Conservation (phyloP, 2,113 vertebrate species). For the Chaenocephalus aceratus region DNA sequence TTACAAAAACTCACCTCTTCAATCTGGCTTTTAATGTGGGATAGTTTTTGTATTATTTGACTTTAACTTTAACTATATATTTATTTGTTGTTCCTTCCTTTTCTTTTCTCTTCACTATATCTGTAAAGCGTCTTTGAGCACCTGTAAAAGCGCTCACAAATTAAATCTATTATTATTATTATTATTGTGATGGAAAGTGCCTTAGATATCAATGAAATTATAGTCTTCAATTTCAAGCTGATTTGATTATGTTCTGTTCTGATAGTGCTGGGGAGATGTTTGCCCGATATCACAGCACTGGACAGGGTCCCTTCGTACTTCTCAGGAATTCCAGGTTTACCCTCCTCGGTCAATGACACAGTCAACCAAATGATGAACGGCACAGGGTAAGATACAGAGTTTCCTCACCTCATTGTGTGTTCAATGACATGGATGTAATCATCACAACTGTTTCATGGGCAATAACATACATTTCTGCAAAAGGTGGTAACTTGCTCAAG, state of each 20-base stretch:
- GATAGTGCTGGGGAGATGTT: slow-evolving; percentile 87
- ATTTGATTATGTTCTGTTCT: background rate
- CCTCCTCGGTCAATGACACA: slow-evolving; percentile 52
- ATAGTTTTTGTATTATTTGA: too few relatives aligned
- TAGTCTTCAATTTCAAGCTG: background rate
- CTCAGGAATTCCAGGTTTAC: slow-evolving; percentile 32
- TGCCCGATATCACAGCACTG: slow-evolving; percentile 76
- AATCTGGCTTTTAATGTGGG: too few relatives aligned
- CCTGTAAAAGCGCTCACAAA: too few relatives aligned
- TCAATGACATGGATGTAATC: background rate
- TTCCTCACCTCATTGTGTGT: background rate
- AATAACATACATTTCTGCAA: too few relatives aligned
- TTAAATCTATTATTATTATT: too few relatives aligned
- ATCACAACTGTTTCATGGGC: too few relatives aligned
- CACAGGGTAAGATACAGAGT: slow-evolving; percentile 73
- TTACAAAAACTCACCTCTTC: too few relatives aligned
- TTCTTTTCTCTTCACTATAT: too few relatives aligned
- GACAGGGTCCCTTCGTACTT: slow-evolving; percentile 45
- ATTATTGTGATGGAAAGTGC: background rate
- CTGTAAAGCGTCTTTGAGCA: too few relatives aligned
- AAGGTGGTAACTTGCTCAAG: too few relatives aligned
- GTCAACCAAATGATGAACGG: slow-evolving; percentile 66
- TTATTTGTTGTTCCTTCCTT: too few relatives aligned
- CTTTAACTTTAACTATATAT: too few relatives aligned
- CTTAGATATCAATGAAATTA: background rate